These are phyloP conservation scores for Heliconius cydno DNA, from an alignment of 2,888 invertebrate species.

Conservation along the genomic window DNA sequence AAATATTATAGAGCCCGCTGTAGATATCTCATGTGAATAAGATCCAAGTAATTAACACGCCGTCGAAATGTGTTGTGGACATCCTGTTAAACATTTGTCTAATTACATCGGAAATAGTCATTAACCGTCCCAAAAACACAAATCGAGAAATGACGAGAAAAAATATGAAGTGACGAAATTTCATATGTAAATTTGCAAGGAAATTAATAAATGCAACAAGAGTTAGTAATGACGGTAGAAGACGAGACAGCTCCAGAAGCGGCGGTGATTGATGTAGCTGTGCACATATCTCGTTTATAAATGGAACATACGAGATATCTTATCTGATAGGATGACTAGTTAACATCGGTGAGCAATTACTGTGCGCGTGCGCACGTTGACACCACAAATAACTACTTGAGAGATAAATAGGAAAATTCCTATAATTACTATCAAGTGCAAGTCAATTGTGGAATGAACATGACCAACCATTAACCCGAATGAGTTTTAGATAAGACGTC, in stretches of 20 bases:
- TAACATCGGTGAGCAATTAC: slow-evolving; percentile 57
- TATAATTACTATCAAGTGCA: slow-evolving; percentile 66
- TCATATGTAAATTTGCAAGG: slow-evolving; percentile 7
- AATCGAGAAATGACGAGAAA: background rate
- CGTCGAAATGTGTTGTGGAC: slow-evolving; percentile 13
- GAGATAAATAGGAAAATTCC: slow-evolving; percentile 79
- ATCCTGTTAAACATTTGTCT: slow-evolving; percentile 22
- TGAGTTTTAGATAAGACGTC: slow-evolving; percentile 60
- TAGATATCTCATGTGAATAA: background rate
- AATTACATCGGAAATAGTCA: slow-evolving; percentile 26
- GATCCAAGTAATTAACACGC: slow-evolving; percentile 4
- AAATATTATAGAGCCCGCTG: background rate
- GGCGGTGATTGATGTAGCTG: slow-evolving; percentile 29
- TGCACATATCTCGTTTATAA: slow-evolving; percentile 29
- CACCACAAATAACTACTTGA: slow-evolving; percentile 59
- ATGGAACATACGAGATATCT: slow-evolving; percentile 41
- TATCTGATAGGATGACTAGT: slow-evolving; percentile 49
- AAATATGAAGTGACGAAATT: background rate
- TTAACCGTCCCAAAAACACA: slow-evolving; percentile 9
- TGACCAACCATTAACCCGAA: slow-evolving; percentile 70
- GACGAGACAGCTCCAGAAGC: slow-evolving; percentile 13
- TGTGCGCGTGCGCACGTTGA: slow-evolving; percentile 58
- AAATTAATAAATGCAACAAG: slow-evolving; percentile 4
- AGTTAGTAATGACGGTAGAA: slow-evolving; percentile 8
- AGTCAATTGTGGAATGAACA: slow-evolving; percentile 59